Evolutionary conservation across 37 sponge, comb jelly and placozoan species (phyloP), one percentile per base, ranked within the genome.

Genomic region (Oopsacas minuta): DNA sequence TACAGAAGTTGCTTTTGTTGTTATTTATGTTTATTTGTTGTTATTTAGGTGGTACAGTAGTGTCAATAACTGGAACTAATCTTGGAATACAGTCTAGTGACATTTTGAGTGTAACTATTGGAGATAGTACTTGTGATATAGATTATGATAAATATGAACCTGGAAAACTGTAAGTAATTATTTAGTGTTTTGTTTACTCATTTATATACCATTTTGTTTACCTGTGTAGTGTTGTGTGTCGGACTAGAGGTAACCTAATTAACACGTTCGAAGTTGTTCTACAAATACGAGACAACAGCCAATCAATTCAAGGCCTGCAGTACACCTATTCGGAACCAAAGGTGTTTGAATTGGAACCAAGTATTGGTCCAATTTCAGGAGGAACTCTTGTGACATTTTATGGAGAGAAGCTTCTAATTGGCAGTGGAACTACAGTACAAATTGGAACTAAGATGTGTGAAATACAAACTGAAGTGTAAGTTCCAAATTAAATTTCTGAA

Each of bases 301-400:
- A 20, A n/a, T n/a, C 30, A 3, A 12, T 61, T 3, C 20, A 10
- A 25, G 75, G 75, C 1, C 75, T 61, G 1, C 7, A 25, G 75
- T 61, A 61, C 75, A 61, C 75, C 28, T 61, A 61, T n/a, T 61
- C 75, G 32, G 75, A 61, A 61, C 75, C 75, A 61, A 61, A 61
- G 30, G 75, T 61, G 22, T 61, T 61, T 12, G 1, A 61, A 61
- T 5, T 61, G 28, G 75, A 61, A 61, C 75, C 75, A 25, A 61
- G 1, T 32, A 3, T 61, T 3, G 75, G 75, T 25, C 75, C 75
- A 32, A n/a, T 61, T 61, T 61, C 75, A 5, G 75, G 75, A 20
- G 30, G 75, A 32, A 61, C 75, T 3, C 22, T 32, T 5, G 75
- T 61, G 75, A 61, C 75, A 61, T 7, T 61, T 7, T 25, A 25